Percentiles rank a stretch among this genome's conserved stretches.
These are phyloP conservation scores for Pseudorhiza aurosa DNA, from an alignment of 30 jellyfish, hydroid and myxozoan species.

Conservation along the genomic window DNA sequence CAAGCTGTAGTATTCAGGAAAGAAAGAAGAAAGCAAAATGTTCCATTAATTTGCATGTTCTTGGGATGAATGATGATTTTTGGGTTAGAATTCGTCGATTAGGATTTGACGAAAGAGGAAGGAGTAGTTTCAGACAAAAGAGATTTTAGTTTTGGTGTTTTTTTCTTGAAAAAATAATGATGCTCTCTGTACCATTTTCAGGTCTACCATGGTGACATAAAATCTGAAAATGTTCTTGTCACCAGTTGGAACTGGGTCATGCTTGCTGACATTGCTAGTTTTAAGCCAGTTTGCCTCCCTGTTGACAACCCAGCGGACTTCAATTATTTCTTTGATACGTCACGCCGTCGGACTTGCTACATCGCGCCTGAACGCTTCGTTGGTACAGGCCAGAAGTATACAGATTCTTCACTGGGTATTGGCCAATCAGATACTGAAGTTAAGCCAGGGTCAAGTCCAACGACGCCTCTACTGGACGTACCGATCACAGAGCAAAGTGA, in stretches of 20 bases:
- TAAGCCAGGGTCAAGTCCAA: slow-evolving; percentile 63
- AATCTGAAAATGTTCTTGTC: slow-evolving; percentile 88
- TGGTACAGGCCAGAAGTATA: slow-evolving; percentile 74
- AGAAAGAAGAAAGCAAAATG: too few species aligned
- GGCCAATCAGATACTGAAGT: slow-evolving; percentile 42
- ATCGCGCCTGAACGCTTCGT: slow-evolving; percentile 98
- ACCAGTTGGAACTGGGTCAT: slow-evolving; percentile 97
- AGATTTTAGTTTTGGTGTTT: too few species aligned
- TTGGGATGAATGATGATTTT: too few species aligned
- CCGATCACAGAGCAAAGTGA: slow-evolving; percentile 83
- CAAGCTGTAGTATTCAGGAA: too few species aligned
- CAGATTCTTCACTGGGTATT: slow-evolving; percentile 32
- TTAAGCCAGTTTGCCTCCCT: slow-evolving; percentile 94
- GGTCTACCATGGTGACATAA: slow-evolving; percentile 98
- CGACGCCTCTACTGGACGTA: slow-evolving; percentile 78
- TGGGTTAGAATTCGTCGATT: too few species aligned
- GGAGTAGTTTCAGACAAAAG: too few species aligned
- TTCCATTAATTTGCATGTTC: too few species aligned
- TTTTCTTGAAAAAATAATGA: too few species aligned
- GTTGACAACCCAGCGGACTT: slow-evolving; percentile 98
- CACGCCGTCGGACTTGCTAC: slow-evolving; percentile 95
- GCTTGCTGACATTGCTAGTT: slow-evolving; percentile 92
- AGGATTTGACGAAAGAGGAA: too few species aligned
- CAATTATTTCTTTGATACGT: slow-evolving; percentile 96
- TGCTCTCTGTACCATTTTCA: slow-evolving; percentile 1